A percentile compares a stretch with the other conserved stretches of the same genome.
These are phyloP conservation scores for Acanthisitta chloris DNA, from an alignment of 2,113 vertebrate genomes.

Conservation along the genomic window DNA sequence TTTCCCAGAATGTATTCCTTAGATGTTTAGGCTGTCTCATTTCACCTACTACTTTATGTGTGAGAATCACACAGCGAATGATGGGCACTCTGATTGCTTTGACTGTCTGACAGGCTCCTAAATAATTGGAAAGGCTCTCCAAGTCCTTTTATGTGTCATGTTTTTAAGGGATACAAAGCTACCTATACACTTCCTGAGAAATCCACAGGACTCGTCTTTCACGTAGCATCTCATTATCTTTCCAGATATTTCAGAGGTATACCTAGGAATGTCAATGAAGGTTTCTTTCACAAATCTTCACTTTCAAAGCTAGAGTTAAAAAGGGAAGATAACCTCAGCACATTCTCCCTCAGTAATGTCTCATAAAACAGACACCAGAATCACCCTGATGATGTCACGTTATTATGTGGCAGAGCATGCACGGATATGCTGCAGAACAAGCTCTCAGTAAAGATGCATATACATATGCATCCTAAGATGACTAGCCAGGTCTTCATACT, in stretches of 20 bases:
- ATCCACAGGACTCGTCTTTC: background rate
- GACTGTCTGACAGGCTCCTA: background rate
- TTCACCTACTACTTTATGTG: background rate
- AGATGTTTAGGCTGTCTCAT: background rate
- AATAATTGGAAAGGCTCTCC: background rate
- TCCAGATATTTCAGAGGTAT: background rate
- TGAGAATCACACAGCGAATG: background rate
- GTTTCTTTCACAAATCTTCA: background rate
- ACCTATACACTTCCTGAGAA: background rate
- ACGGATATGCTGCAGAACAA: background rate
- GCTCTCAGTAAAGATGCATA: background rate
- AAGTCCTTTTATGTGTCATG: background rate
- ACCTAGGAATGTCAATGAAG: background rate
- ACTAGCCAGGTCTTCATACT: background rate
- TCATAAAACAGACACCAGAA: background rate
- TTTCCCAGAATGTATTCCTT: background rate
- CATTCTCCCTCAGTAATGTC: background rate
- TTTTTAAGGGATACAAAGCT: background rate
- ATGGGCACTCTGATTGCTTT: background rate
- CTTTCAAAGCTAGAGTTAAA: background rate
- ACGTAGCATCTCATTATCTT: background rate
- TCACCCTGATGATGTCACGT: background rate
- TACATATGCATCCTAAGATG: background rate
- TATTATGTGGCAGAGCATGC: background rate
- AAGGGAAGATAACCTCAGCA: background rate